Evolutionary conservation across 2,888 invertebrate species (phyloP).

Genomic region (Oligia latruncula): DNA sequence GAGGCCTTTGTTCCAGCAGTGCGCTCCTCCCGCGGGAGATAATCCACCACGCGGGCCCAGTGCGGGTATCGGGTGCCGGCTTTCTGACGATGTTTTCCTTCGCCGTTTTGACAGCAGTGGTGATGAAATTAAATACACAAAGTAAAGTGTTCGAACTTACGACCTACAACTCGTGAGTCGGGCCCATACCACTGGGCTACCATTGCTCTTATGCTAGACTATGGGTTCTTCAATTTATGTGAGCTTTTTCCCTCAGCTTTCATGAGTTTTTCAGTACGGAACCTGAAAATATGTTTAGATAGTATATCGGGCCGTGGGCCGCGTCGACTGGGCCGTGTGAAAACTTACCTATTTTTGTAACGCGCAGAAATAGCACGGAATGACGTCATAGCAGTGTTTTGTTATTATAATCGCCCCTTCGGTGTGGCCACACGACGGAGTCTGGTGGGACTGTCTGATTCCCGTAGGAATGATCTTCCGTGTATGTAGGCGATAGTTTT

Average conservation of each 20-base stretch:
- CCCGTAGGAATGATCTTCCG: background rate
- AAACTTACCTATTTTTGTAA: slow-evolving; percentile 79
- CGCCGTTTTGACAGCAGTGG: too few species aligned
- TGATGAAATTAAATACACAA: too few species aligned
- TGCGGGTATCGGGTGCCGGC: too few species aligned
- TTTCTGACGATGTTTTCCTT: too few species aligned
- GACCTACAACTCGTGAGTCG: too few species aligned
- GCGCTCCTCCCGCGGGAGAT: too few species aligned
- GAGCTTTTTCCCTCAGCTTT: too few species aligned
- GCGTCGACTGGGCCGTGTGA: slow-evolving; percentile 68
- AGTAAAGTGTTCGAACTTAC: too few species aligned
- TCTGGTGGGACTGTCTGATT: slow-evolving; percentile 30
- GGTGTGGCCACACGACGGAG: slow-evolving; percentile 47
- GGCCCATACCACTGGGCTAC: too few species aligned
- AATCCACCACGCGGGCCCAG: too few species aligned
- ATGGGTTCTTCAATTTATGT: background rate
- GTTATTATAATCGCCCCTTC: slow-evolving; percentile 69
- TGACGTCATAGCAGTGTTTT: slow-evolving; percentile 72
- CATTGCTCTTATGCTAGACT: too few species aligned
- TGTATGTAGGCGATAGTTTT: background rate
- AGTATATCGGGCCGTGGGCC: slow-evolving; percentile 56
- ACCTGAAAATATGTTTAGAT: slow-evolving; percentile 48
- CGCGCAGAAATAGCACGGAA: slow-evolving; percentile 74
- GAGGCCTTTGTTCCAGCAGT: too few species aligned
- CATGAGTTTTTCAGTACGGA: slow-evolving; percentile 40